Base-by-base conservation (phyloP, 2,113 vertebrate species). In the Percopsis transmontana region DNA sequence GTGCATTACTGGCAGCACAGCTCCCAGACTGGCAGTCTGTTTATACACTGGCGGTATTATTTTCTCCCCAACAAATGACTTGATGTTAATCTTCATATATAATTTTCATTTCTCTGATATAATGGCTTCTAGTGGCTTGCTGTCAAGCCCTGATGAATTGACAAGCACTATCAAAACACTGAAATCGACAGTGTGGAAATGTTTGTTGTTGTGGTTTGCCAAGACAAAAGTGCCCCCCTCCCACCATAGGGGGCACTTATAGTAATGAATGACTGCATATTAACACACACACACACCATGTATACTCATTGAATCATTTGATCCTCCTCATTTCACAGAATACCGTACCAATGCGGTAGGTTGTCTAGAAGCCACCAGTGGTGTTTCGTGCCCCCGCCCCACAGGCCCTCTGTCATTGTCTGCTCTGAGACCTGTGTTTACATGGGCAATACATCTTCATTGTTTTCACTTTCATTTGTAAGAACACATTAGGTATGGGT, bases 51-150 rank as follows among this genome's bases (percentile, higher is more conserved):
- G 75, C 70, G 58, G 66, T 84, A 83, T 83, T 89, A 87, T 88
- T 86, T 87, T 80, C 81, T 72, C 62, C 72, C 74, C 84, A 91
- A 90, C 87, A 92, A 91, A 92, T 91, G 84, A 84, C 86, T 89
- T 76, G 88, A 88, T 89, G 87, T 90, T 91, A 87, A 91, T 92
- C 90, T 92, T 89, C 87, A 87, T 90, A 88, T 89, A 87, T 90
- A 88, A 88, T 91, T 89, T 88, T 90, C 74, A 85, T 91, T 91
- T 91, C 88, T 86, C 79, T 89, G 84, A 83, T 84, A 86, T 88
- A 92, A 90, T 86, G 85, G 79, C 82, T 89, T 83, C 80, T 83
- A 87, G 86, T 81, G 85, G 76, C 86, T 87, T 85, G 88, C 88
- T 89, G 90, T 91, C 90, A 87, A 78, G 61, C 67, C 57, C 68